Conservation (phyloP, 2,797 vertebrate species). For the Eospalax fontanierii region DNA sequence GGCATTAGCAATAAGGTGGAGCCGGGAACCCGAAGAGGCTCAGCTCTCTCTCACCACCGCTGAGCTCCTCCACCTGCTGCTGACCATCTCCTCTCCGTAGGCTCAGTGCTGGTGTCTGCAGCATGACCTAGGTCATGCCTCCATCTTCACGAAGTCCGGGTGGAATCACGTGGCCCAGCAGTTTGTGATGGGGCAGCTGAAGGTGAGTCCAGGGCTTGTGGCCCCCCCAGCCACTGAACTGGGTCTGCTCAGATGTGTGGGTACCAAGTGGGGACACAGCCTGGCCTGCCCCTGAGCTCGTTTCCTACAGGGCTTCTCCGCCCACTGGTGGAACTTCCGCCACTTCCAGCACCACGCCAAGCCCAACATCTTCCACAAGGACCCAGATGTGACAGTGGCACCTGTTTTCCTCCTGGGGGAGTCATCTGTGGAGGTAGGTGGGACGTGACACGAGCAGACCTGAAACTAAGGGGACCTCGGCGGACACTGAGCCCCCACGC, state of each 20-base stretch:
- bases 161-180: constrained; percentile 84
- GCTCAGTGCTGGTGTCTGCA: constrained; percentile 83
- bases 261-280: fast-evolving
- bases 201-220: constrained; percentile 62
- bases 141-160: constrained; percentile 75
- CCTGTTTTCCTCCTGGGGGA: constrained; percentile 83
- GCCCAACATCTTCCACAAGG: constrained; percentile 78
- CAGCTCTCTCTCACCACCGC: fast-evolving
- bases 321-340: constrained; percentile 81
- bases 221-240: background rate
- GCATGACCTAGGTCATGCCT: constrained; percentile 83
- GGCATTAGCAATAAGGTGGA: background rate
- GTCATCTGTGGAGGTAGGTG: constrained; percentile 76
- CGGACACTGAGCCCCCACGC: background rate
- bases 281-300: background rate
- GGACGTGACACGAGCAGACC: background rate
- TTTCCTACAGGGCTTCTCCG: constrained; percentile 68
- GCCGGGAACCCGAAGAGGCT: background rate
- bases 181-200: constrained; percentile 86
- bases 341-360: constrained; percentile 81
- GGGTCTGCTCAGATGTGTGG: background rate
- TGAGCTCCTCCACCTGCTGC: background rate
- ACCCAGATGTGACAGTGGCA: constrained; percentile 74
- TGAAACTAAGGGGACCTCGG: background rate
- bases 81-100: constrained; percentile 54